Conservation (phyloP, 2,113 vertebrate species). For the Glaucomys volans region DNA sequence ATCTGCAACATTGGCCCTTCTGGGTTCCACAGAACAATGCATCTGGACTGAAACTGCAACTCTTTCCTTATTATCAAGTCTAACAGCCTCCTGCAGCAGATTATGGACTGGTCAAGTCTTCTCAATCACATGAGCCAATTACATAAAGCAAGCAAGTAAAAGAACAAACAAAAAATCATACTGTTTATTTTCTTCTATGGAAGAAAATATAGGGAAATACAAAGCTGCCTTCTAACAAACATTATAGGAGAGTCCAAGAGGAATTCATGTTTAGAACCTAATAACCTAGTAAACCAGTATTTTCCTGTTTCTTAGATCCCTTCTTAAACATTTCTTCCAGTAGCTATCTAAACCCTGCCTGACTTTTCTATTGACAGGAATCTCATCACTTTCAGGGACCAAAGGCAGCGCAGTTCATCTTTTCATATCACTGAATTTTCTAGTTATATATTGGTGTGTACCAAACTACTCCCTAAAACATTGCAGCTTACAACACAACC, state of each 20-base stretch:
- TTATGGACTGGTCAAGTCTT: background rate
- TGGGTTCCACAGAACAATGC: background rate
- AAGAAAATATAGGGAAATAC: background rate
- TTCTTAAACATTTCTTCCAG: background rate
- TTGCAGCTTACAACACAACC: background rate
- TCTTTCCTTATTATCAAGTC: background rate
- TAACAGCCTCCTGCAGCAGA: background rate
- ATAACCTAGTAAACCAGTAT: background rate
- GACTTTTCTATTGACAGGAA: conserved; percentile 1
- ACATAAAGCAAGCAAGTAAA: background rate
- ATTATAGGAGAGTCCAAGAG: background rate
- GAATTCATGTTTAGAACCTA: background rate
- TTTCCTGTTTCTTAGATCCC: background rate
- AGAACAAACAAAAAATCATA: background rate
- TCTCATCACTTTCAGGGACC: background rate
- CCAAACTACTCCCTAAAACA: background rate
- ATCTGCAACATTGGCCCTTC: background rate
- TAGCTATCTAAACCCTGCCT: background rate
- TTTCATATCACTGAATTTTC: background rate
- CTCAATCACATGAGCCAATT: background rate
- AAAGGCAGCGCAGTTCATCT: background rate
- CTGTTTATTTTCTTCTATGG: background rate
- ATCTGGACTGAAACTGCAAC: background rate
- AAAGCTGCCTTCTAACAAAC: background rate
- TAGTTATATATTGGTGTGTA: background rate